Conservation (phyloP, 2,888 invertebrate genomes). For the Acleris cristana region DNA sequence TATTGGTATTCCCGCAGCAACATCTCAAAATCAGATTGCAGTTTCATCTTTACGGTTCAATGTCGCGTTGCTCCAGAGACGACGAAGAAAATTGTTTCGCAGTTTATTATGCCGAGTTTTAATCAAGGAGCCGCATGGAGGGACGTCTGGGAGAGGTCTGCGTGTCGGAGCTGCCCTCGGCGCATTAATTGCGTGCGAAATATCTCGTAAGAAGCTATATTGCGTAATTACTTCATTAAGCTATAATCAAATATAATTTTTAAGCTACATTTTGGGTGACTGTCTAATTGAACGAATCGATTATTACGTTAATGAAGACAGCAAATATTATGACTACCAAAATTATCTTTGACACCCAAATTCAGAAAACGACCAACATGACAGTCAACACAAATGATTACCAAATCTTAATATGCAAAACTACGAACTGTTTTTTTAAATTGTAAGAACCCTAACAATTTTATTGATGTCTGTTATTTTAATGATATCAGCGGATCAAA, state of each 20-base stretch:
- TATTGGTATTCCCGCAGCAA: not conserved
- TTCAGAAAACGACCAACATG: no score
- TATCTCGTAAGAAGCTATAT: conserved; percentile 55
- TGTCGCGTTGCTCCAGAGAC: conserved; percentile 66
- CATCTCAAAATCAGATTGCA: conserved; percentile 15
- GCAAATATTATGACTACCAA: no score
- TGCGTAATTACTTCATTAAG: conserved; percentile 16
- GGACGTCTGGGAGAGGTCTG: conserved; percentile 66
- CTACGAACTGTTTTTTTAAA: no score
- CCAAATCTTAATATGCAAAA: no score
- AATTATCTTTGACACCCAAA: no score
- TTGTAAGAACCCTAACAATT: no score
- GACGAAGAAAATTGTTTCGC: conserved; percentile 61
- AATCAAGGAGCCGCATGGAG: conserved; percentile 71
- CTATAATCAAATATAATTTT: conserved; percentile 5
- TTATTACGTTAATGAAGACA: no score
- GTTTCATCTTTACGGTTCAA: conserved; percentile 58
- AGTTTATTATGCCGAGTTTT: conserved; percentile 80
- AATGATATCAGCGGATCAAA: no score
- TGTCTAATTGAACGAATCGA: not conserved
- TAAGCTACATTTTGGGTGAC: not conserved
- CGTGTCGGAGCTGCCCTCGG: conserved; percentile 53
- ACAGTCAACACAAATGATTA: no score
- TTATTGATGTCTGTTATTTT: no score
- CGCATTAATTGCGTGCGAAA: conserved; percentile 68